Evolutionary conservation across 2,888 invertebrate genomes (phyloP).

Genomic region (Lasioglossum marginatum): DNA sequence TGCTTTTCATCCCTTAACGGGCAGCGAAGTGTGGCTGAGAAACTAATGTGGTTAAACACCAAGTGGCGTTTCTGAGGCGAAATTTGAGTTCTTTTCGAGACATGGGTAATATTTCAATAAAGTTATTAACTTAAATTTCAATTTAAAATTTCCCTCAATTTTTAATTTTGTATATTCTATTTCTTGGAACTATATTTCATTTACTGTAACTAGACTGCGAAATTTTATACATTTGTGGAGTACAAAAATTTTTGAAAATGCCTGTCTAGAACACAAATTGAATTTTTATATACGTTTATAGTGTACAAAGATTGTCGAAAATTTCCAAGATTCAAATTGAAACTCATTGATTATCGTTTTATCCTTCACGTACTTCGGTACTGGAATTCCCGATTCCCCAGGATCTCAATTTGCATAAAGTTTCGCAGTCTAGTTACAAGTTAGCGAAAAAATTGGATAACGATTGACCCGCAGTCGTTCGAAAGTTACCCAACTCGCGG

Average conservation of each 20-base stretch:
- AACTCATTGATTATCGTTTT: background rate
- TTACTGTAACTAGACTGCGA: background rate
- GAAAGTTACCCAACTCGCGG: background rate
- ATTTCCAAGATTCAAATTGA: background rate
- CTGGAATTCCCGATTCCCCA: background rate
- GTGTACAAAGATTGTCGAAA: background rate
- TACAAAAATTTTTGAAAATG: no score
- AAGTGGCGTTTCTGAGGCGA: background rate
- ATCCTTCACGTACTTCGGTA: background rate
- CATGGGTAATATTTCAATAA: background rate
- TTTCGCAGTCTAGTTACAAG: background rate
- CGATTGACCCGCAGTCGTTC: background rate
- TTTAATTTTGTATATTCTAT: background rate
- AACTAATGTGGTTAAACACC: background rate
- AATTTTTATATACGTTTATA: no score
- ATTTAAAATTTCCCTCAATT: no score
- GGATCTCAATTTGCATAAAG: background rate
- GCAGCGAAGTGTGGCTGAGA: background rate
- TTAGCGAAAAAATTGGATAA: background rate
- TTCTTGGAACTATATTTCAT: background rate
- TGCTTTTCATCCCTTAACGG: conserved; percentile 2
- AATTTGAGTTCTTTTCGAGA: background rate
- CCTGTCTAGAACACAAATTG: no score
- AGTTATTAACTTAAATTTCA: no score
- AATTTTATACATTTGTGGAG: no score